A percentile compares a stretch with the other conserved stretches of the same genome.
Conservation (phyloP, 2,113 vertebrate species). For the Pomatostomus ruficeps region DNA sequence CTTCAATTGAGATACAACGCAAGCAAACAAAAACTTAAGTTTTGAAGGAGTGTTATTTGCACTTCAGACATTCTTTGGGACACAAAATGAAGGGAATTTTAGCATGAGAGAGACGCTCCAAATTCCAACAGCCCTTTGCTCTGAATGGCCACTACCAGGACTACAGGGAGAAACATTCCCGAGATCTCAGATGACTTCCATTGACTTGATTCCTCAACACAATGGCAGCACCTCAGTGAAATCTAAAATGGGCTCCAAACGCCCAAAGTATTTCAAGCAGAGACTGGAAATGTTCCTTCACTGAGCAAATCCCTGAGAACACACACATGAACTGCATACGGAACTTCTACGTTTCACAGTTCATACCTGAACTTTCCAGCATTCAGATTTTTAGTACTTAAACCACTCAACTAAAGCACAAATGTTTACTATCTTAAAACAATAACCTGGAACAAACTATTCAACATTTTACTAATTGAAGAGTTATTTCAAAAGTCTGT, state of each 20-base stretch:
- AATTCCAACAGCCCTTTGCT: background rate
- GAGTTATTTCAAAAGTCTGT: background rate
- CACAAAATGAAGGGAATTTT: background rate
- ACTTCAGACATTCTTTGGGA: background rate
- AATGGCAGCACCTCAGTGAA: background rate
- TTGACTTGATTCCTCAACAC: background rate
- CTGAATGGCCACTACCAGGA: background rate
- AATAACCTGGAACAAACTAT: background rate
- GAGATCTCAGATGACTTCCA: background rate
- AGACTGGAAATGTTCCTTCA: background rate
- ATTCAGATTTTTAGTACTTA: background rate
- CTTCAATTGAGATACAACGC: background rate
- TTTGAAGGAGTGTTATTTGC: background rate
- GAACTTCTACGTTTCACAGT: rapidly evolving
- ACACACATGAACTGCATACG: background rate
- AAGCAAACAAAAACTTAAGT: background rate
- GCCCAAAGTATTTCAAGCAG: background rate
- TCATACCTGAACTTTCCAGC: background rate
- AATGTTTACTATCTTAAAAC: background rate
- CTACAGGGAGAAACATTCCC: background rate
- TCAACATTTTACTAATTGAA: background rate
- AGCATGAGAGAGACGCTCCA: background rate
- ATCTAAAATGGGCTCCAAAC: background rate
- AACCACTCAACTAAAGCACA: background rate
- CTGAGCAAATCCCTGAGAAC: background rate